Conservation (phyloP, 2,113 vertebrate genomes). For the Chaetodon trifascialis region DNA sequence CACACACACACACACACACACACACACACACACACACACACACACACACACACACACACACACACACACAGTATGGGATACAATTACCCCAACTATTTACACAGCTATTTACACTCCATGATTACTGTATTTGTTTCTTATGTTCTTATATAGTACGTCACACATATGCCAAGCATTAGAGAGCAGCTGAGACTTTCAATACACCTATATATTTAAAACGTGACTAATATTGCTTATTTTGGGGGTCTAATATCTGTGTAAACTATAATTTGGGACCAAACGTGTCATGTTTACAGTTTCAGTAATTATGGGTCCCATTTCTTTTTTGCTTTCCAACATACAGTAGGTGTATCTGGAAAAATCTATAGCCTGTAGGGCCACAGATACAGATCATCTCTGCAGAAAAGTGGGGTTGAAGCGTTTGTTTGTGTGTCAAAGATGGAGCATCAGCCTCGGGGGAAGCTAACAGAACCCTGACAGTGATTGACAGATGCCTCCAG, state of each 20-base stretch:
- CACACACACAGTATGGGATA: slow-evolving; percentile 35
- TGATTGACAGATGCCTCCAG: slow-evolving; percentile 74
- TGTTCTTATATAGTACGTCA: slow-evolving; percentile 5
- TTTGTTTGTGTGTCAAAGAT: slow-evolving; percentile 50
- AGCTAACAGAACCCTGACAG: slow-evolving; percentile 35
- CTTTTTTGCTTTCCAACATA: slow-evolving; percentile 5
- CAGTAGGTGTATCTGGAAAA: neutral
- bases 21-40: slow-evolving; percentile 30
- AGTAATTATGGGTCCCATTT: neutral
- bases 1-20: slow-evolving; percentile 29
- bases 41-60: slow-evolving; percentile 34
- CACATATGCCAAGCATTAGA: neutral
- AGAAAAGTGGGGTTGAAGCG: slow-evolving; percentile 16
- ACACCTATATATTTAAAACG: neutral
- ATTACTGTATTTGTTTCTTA: slow-evolving; percentile 28
- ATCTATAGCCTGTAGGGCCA: slow-evolving; percentile 9
- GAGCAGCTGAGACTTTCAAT: neutral
- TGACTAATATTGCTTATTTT: neutral
- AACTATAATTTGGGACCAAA: neutral
- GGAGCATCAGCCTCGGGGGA: slow-evolving; percentile 35
- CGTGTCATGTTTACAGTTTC: neutral
- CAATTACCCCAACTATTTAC: slow-evolving; percentile 59
- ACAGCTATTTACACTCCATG: slow-evolving; percentile 19
- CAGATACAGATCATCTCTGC: neutral
- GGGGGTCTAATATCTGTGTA: neutral